Conservation (phyloP, 53 echinoderm and acorn worm genomes). For the Pentamera pediparva region DNA sequence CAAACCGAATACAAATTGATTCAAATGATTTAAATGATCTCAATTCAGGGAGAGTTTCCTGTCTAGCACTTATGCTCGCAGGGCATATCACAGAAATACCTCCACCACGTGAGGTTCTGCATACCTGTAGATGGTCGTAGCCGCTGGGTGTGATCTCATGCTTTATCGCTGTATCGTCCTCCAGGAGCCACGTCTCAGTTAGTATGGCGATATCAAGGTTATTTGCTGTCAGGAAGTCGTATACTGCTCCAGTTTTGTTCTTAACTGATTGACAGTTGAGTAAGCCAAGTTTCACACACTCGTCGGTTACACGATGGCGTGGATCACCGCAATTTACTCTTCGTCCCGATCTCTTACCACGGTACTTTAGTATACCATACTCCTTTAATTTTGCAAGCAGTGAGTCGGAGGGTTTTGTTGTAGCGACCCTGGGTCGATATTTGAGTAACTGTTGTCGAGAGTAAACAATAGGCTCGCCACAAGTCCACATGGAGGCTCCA, state of each 20-base stretch:
- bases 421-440: background rate
- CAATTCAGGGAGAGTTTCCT: background rate
- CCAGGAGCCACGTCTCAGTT: background rate
- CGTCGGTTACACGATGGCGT: background rate
- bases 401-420: background rate
- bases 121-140: background rate
- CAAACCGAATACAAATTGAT: background rate
- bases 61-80: background rate
- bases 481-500: background rate
- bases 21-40: background rate
- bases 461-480: background rate
- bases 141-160: background rate
- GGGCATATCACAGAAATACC: background rate
- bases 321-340: background rate
- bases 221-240: background rate
- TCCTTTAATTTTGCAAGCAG: background rate
- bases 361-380: background rate
- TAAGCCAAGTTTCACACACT: background rate
- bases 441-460: background rate
- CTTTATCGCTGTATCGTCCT: background rate
- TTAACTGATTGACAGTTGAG: too few relatives aligned
- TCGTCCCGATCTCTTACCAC: background rate
- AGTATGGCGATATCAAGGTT: background rate
- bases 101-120: background rate
- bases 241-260: background rate